A percentile compares a stretch with the other conserved stretches of the same genome.
Evolutionary conservation across 2,888 invertebrate genomes (phyloP).

Genomic region (Tenodera sinensis): DNA sequence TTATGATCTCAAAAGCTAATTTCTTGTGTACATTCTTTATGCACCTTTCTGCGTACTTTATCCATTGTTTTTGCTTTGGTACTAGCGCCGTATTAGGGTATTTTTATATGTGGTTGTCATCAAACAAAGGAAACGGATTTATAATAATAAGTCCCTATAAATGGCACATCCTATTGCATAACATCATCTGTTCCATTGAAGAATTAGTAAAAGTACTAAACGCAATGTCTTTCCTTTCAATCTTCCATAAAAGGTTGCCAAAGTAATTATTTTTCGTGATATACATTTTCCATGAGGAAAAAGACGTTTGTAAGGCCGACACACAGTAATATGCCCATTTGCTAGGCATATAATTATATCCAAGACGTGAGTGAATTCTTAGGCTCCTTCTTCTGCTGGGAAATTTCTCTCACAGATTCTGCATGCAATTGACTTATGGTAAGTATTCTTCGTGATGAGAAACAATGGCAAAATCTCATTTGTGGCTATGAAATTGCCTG

Average conservation of each 20-base stretch:
- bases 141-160: background rate
- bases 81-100: too few species aligned
- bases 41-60: too few species aligned
- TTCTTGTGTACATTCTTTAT: too few species aligned
- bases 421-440: background rate
- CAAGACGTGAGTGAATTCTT: background rate
- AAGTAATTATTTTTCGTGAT: background rate
- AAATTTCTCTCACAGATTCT: background rate
- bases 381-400: background rate
- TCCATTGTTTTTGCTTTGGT: too few species aligned
- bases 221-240: background rate
- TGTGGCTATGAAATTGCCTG: background rate
- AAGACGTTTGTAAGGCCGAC: background rate
- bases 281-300: background rate
- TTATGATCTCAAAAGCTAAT: too few species aligned
- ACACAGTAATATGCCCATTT: background rate
- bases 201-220: background rate
- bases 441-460: background rate
- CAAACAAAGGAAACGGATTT: background rate
- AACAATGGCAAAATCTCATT: background rate
- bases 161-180: background rate
- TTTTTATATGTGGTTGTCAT: too few species aligned
- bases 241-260: background rate
- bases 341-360: background rate
- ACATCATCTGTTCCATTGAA: background rate